Base-by-base conservation (phyloP, 2,888 invertebrate species). In the Dioctria linearis region DNA sequence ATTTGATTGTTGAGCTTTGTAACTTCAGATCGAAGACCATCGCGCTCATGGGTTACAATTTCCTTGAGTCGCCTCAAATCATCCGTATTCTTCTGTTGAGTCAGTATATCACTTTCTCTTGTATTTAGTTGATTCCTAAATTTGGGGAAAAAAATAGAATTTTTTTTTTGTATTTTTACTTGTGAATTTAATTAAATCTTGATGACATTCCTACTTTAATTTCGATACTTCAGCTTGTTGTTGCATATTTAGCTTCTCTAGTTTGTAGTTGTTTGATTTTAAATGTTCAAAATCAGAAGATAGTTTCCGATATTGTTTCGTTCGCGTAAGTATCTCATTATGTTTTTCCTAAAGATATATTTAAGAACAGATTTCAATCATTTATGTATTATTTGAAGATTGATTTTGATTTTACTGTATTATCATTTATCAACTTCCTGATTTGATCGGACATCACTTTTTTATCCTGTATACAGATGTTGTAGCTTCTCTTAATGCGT, bases 1-100 rank as follows among this genome's bases (percentile, higher is more conserved):
- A 86, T 84, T 39, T 82, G 69, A 80, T 86, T 87, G 43, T 86
- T 86, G 43, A 85, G 59, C 79, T 87, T 87, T 0, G 84, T 80
- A 25, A 87, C 84, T 71, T 87, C 86, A 66, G 85, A 85, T 5
- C 86, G 85, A 5, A 87, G 83, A 37, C 82, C 82, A 65, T 87
- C 86, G 5, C 87, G 85, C 79, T 87, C 87, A 39, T 85, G 85
- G 54, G 86, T 86, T 3, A 87, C 78, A 51, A 85, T 82, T 37
- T 87, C 87, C 66, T 86, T 87, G 4, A 86, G 13, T 42, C 54
- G 37, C 5, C 42, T 3, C 25, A 49, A 6, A 3, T 76, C 63
- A 0, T 76, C 49, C 3, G 42, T 13, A 46, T 39, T 43, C 11
- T 61, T 63, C 6, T 40, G 5, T 42, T 78, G 78, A 49, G 37